Evolutionary conservation across 2,888 invertebrate genomes (phyloP).

Genomic region (Tineola bisselliella): DNA sequence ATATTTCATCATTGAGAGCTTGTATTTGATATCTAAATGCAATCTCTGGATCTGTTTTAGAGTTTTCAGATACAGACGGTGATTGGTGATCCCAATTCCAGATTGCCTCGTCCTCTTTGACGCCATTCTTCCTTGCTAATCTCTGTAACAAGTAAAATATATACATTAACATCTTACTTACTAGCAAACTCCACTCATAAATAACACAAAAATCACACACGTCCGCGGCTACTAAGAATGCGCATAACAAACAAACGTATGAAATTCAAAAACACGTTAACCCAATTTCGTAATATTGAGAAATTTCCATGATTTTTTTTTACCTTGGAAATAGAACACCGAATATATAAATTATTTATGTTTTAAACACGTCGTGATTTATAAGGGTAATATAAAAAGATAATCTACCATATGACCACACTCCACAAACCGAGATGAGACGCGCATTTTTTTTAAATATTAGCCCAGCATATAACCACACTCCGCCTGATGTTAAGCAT

Average conservation of each 20-base stretch:
- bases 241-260: neutral
- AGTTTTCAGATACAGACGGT: constrained; percentile 22
- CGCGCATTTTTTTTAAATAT: too few species aligned
- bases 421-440: too few species aligned
- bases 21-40: constrained; percentile 45
- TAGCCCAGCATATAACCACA: too few species aligned
- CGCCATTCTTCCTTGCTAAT: constrained; percentile 43
- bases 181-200: too few species aligned
- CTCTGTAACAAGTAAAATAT: neutral
- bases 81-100: constrained; percentile 67
- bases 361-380: too few species aligned
- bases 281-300: neutral
- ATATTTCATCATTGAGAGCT: constrained; percentile 46
- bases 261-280: neutral
- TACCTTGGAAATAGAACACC: neutral
- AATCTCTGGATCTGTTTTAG: constrained; percentile 26
- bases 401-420: too few species aligned
- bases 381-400: too few species aligned
- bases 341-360: neutral
- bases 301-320: neutral
- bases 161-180: neutral
- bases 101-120: constrained; percentile 53
- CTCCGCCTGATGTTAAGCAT: too few species aligned
- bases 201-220: too few species aligned
- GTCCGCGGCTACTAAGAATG: neutral